phyloP scores from a whole-genome alignment of 1,140 invertebrate genomes.

The Bombus ignitus region DNA sequence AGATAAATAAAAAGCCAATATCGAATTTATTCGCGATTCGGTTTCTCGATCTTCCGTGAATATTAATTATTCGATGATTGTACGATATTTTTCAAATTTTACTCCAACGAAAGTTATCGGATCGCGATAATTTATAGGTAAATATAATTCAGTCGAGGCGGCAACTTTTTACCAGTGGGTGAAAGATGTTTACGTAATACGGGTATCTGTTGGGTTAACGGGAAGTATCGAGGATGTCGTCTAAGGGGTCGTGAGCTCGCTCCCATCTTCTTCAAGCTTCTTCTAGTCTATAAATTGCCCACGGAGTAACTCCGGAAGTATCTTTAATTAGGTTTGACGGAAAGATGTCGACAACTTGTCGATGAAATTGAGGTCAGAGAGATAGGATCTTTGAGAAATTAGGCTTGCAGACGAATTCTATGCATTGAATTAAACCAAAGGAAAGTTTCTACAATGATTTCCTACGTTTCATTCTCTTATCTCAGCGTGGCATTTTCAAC shows the following conservation, averaged over 20 bases:
- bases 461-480: background rate
- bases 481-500: too few relatives aligned
- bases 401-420: background rate
- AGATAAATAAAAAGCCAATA: too few relatives aligned
- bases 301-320: background rate
- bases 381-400: background rate
- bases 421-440: background rate
- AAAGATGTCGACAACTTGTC: background rate
- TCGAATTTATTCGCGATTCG: too few relatives aligned
- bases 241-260: background rate
- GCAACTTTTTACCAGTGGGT: background rate
- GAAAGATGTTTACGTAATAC: background rate
- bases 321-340: background rate
- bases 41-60: too few relatives aligned
- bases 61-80: background rate
- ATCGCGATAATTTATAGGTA: background rate
- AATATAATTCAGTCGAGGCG: background rate
- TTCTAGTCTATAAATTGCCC: background rate
- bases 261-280: background rate
- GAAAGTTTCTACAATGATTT: background rate
- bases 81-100: background rate
- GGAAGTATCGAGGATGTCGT: background rate
- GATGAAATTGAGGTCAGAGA: background rate
- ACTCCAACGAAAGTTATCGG: background rate
- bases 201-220: background rate